A percentile compares a stretch with the other conserved stretches of the same genome.
phyloP scores from a whole-genome alignment of 2,888 invertebrate species.

The Eulithis prunata region DNA sequence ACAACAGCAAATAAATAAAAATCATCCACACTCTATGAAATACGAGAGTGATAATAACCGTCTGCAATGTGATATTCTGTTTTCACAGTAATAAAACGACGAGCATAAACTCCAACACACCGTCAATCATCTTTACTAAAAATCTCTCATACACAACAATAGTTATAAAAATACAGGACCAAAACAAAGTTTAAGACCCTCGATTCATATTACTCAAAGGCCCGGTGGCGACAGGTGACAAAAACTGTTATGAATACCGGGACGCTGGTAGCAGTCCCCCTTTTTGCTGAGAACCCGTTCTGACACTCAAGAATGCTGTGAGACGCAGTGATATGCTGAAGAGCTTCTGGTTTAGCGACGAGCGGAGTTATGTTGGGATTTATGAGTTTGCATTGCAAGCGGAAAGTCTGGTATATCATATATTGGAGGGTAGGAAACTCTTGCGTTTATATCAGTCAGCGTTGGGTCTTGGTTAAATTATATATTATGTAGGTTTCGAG shows the following conservation, averaged over 20 bases:
- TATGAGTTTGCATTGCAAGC: slow-evolving; percentile 15
- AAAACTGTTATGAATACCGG: slow-evolving; percentile 73
- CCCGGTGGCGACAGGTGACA: slow-evolving; percentile 68
- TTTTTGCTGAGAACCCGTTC: slow-evolving; percentile 73
- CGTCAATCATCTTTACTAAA: slow-evolving; percentile 25
- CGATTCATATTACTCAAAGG: slow-evolving; percentile 47
- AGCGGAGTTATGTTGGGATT: slow-evolving; percentile 19
- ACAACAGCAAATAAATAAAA: slow-evolving; percentile 15
- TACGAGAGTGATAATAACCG: slow-evolving; percentile 8
- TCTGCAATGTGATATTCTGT: slow-evolving; percentile 10
- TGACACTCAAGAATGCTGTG: slow-evolving; percentile 65
- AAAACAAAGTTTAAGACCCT: slow-evolving; percentile 42
- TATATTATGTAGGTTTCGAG: no score
- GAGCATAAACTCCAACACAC: slow-evolving; percentile 12
- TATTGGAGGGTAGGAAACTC: no score
- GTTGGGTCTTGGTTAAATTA: no score
- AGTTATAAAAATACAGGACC: slow-evolving; percentile 8
- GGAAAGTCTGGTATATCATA: no score
- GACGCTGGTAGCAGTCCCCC: slow-evolving; percentile 53
- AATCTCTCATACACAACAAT: slow-evolving; percentile 16
- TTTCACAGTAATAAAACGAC: slow-evolving; percentile 12
- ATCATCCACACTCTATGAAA: slow-evolving; percentile 5
- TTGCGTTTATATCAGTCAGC: no score
- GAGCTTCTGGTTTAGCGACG: slow-evolving; percentile 24
- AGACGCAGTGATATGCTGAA: slow-evolving; percentile 39